Evolutionary conservation across 1,140 invertebrate species (phyloP), one percentile per base, ranked within the genome.

Genomic region (Aphelinus certus): DNA sequence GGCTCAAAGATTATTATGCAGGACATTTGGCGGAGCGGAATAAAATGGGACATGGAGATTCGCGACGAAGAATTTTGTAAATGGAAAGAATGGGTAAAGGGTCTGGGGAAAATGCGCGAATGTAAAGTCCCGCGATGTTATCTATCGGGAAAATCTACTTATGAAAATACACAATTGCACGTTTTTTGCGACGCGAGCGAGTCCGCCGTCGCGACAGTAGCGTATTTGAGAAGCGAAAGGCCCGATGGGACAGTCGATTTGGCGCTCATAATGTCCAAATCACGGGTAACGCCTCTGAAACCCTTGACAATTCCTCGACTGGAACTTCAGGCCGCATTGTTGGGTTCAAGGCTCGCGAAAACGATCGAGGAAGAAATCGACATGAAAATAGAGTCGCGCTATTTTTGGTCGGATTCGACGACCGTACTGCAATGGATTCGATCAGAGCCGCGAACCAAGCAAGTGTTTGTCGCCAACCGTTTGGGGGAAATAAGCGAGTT

Each of bases 351-450:
- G 2, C 26, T 67, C 4, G 45, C 65, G 4, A n/a, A 46, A 45
- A 45, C 3, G 1, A 45, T 55, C 1, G 7, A 45, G 3, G 10
- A 56, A 2, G 51, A 67, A 57, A 6, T 56, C 3, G 10, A 57
- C 7, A 56, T 56, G 1, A n/a, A 67, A 46, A 67, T 57, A 3
- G 46, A 1, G 3, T 4, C 5, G 5, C 6, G 7, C 10, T 55
- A 7, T 10, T 57, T 70, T 51, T 70, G 57, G 57, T 61, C 57
- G 1, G 68, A 70, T 9, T 86, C 84, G 0, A 75, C 77, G 0
- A 83, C 80, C 0, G 80, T 81, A 0, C 64, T 87, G 7, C 55
- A 66, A 7, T 85, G 84, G 82, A 79, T 86, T 1, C 69, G 45
- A 57, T 71, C 74, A 2, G 51, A 81, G n/a, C 57, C 68, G 5